These are phyloP conservation scores for Bos javanicus DNA, from an alignment of 2,113 vertebrate species.

Conservation along the genomic window DNA sequence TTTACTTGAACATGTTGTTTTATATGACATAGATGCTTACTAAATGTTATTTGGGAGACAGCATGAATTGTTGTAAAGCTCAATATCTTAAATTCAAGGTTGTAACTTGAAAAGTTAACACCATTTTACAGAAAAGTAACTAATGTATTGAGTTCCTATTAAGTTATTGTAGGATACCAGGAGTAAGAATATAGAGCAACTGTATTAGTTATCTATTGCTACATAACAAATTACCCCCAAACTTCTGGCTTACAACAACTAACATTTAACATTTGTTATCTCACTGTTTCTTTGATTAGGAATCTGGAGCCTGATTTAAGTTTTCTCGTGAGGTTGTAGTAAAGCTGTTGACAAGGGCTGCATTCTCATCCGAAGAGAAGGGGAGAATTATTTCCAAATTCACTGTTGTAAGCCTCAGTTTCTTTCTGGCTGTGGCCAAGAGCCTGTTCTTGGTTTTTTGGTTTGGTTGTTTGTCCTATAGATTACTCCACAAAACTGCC, in stretches of 20 bases:
- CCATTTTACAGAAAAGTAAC: background rate
- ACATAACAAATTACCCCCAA: background rate
- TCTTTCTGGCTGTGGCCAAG: background rate
- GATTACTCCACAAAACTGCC: background rate
- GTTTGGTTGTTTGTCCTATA: background rate
- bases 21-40: background rate
- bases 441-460: background rate
- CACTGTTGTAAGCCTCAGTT: background rate
- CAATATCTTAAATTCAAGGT: background rate
- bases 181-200: background rate
- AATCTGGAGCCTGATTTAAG: background rate
- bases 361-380: background rate
- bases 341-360: background rate
- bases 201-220: background rate
- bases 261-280: background rate
- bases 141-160: background rate
- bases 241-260: background rate
- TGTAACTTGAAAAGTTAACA: background rate
- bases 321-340: background rate
- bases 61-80: background rate
- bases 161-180: background rate
- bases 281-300: background rate
- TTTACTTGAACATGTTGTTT: background rate
- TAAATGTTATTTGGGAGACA: background rate
- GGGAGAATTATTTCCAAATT: background rate